Conservation (phyloP, 2,888 invertebrate genomes). For the Agyllia agylla region DNA sequence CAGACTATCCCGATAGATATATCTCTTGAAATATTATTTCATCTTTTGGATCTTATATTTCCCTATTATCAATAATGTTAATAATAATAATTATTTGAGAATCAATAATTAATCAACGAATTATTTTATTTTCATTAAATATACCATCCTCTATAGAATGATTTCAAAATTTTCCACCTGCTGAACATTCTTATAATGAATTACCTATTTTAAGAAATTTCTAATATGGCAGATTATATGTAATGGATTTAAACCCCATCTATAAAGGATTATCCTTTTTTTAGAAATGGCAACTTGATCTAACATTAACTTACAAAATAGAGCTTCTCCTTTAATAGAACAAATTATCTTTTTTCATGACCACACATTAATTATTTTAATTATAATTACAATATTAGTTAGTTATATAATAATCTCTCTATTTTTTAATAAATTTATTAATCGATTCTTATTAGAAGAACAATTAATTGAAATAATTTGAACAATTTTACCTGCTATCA, state of each 20-base stretch:
- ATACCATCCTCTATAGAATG: constrained; percentile 92
- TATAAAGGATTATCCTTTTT: constrained; percentile 86
- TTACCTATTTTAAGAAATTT: constrained; percentile 90
- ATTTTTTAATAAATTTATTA: constrained; percentile 90
- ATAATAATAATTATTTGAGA: constrained; percentile 93
- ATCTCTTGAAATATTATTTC: constrained; percentile 94
- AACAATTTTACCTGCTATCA: constrained; percentile 92
- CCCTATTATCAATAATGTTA: constrained; percentile 90
- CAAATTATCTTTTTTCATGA: neutral
- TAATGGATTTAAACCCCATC: constrained; percentile 94
- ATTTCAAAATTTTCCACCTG: constrained; percentile 90
- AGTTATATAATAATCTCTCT: constrained; percentile 86
- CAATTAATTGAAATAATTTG: constrained; percentile 93
- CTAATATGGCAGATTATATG: constrained; percentile 91
- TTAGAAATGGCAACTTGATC: no score
- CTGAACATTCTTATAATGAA: constrained; percentile 92
- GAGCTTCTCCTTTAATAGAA: no score
- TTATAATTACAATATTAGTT: neutral
- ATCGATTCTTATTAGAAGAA: constrained; percentile 90
- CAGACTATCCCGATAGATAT: constrained; percentile 93
- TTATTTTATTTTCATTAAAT: constrained; percentile 87
- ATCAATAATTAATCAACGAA: constrained; percentile 89
- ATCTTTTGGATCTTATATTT: constrained; percentile 93
- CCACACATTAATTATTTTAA: neutral
- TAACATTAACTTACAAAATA: no score